Percentiles rank a stretch among this genome's conserved stretches.
Evolutionary conservation across 2,888 invertebrate species (phyloP).

Genomic region (Linnaemya vulpina): DNA sequence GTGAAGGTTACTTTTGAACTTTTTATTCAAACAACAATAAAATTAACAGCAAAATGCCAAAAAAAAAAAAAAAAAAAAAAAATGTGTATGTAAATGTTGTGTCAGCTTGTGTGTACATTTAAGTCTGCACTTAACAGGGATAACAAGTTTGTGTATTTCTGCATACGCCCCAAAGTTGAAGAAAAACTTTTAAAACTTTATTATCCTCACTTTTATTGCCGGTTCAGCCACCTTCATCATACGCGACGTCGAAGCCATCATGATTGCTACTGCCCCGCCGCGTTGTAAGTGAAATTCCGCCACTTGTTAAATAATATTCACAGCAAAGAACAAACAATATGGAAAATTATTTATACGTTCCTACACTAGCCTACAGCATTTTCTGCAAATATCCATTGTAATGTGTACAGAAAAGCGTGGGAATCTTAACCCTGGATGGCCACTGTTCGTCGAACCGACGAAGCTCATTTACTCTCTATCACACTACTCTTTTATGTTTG

Average conservation of each 20-base stretch:
- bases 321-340: no score
- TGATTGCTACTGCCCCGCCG: background rate
- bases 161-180: background rate
- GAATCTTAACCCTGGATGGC: no score
- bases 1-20: background rate
- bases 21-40: background rate
- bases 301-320: background rate
- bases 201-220: background rate
- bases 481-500: no score
- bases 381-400: no score
- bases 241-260: background rate
- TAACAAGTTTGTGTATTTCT: background rate
- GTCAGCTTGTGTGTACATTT: background rate
- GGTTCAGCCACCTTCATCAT: background rate
- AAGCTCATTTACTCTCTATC: no score
- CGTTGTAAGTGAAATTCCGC: background rate
- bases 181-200: slow-evolving; percentile 23
- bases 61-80: background rate
- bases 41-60: background rate
- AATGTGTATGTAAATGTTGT: no score
- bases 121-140: slow-evolving; percentile 2
- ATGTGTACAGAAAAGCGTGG: no score
- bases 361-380: no score
- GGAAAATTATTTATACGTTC: no score
- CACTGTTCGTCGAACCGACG: no score